Conservation (phyloP, 1,140 invertebrate genomes). For the Heliconius hermathena region DNA sequence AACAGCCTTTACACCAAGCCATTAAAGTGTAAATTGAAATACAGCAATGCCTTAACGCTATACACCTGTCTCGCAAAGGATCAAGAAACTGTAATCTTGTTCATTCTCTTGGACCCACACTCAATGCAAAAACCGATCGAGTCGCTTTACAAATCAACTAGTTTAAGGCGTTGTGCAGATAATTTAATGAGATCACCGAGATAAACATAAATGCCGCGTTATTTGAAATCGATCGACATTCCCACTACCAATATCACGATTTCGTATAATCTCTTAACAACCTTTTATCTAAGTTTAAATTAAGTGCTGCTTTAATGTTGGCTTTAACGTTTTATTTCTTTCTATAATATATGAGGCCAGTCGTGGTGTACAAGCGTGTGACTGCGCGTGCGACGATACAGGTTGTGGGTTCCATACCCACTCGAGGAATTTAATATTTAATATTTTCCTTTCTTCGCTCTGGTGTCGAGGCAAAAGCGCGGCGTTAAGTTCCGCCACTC, state of each 20-base stretch:
- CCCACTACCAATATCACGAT: slow-evolving; percentile 58
- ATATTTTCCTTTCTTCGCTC: no score
- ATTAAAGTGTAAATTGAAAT: slow-evolving; percentile 47
- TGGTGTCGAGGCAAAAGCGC: no score
- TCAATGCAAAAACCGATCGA: slow-evolving; percentile 52
- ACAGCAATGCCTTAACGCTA: slow-evolving; percentile 39
- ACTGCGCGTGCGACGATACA: no score
- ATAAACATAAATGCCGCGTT: slow-evolving; percentile 71
- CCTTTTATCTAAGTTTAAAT: slow-evolving; percentile 35
- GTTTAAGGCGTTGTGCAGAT: slow-evolving; percentile 59
- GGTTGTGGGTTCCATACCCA: no score
- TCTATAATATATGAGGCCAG: neutral
- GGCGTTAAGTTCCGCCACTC: no score
- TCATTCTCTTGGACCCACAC: slow-evolving; percentile 39
- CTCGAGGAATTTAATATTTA: no score
- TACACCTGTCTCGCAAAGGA: slow-evolving; percentile 69
- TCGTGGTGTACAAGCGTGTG: no score
- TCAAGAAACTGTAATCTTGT: slow-evolving; percentile 62
- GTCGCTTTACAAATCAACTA: slow-evolving; percentile 48
- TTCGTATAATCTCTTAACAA: slow-evolving; percentile 40
- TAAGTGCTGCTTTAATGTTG: slow-evolving; percentile 32
- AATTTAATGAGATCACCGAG: slow-evolving; percentile 67
- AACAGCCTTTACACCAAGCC: slow-evolving; percentile 46
- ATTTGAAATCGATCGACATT: slow-evolving; percentile 62
- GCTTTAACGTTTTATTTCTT: neutral